phyloP scores from a whole-genome alignment of 92 coral and sea anemone species.

The Porites lobata region DNA sequence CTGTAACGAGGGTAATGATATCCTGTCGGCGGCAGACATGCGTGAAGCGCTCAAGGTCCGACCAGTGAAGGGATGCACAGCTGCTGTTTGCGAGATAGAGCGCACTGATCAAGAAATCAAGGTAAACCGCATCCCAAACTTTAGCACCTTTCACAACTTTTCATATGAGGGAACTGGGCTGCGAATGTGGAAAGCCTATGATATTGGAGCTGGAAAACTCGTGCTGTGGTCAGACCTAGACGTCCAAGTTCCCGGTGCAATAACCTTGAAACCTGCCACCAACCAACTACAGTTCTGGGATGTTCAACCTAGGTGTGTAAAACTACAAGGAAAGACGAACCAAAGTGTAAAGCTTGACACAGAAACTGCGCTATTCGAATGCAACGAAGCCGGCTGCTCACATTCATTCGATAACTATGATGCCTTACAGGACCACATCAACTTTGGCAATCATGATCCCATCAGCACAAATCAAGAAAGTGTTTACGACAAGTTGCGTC shows the following conservation, averaged over 20 bases:
- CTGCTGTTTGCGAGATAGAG: conserved; percentile 62
- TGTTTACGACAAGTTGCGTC: conserved; percentile 50
- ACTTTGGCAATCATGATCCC: conserved; percentile 51
- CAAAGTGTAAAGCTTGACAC: conserved; percentile 1
- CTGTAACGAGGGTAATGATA: conserved; percentile 57
- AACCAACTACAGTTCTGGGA: no score
- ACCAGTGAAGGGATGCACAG: conserved; percentile 50
- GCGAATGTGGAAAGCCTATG: no score
- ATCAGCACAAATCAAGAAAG: conserved; percentile 51
- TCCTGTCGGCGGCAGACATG: conserved; percentile 58
- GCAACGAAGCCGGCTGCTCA: conserved; percentile 54
- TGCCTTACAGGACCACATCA: conserved; percentile 60
- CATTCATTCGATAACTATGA: conserved; percentile 48
- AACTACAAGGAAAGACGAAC: neutral
- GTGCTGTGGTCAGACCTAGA: no score
- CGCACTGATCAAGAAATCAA: conserved; percentile 12
- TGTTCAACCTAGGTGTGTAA: no score
- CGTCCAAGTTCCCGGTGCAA: no score
- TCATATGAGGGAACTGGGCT: no score
- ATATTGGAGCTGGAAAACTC: no score
- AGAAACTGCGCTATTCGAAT: conserved; percentile 52
- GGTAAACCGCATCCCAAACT: no score
- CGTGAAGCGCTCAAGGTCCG: conserved; percentile 49
- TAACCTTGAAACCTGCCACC: no score
- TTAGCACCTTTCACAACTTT: conserved; percentile 56